Evolutionary conservation across 2,797 vertebrate genomes (phyloP), one percentile per base, ranked within the genome.

Genomic region (Lagocephalus sceleratus): DNA sequence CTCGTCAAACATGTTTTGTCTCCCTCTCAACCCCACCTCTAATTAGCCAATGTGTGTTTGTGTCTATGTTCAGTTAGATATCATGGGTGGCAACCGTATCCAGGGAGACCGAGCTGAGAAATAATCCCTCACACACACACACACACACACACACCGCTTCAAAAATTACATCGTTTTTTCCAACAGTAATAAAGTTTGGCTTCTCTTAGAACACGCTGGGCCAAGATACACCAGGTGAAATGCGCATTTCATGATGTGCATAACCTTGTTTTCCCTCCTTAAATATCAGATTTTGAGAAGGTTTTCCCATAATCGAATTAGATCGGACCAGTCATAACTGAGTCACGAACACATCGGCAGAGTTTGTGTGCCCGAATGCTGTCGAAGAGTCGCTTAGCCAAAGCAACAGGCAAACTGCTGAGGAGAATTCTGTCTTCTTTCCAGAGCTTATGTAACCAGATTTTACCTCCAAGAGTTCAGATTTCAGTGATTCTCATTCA

Each of bases 221-320:
- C 86, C 87, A 89, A 87, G 67, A 75, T 71, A 87, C 73, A 87
- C 82, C 49, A 44, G 63, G 63, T 73, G 69, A 87, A 88, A 85
- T 84, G 81, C 75, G 71, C 78, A 75, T 85, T 87, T 88, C 82
- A 87, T 77, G 76, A 84, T 67, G 75, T 84, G 78, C 77, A 79
- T 84, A 88, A 84, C 76, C 76, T 66, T 83, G 77, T 75, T 88
- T 85, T 79, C 78, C 70, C 75, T 80, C 51, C 70, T 81, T 77
- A 79, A 87, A 83, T 81, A 82, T 85, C 77, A 63, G 52, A 63
- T 78, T 83, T 84, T 79, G 35, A 79, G 68, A 66, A 71, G 69
- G 26, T 67, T 85, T 85, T 81, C 68, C 60, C 42, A 25, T 81
- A 81, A 88, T 85, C 84, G 78, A 84, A 80, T 87, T 84, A 74